Evolutionary conservation across 2,888 invertebrate species (phyloP), one percentile per base, ranked within the genome.

Genomic region (Odontomyia ornata): DNA sequence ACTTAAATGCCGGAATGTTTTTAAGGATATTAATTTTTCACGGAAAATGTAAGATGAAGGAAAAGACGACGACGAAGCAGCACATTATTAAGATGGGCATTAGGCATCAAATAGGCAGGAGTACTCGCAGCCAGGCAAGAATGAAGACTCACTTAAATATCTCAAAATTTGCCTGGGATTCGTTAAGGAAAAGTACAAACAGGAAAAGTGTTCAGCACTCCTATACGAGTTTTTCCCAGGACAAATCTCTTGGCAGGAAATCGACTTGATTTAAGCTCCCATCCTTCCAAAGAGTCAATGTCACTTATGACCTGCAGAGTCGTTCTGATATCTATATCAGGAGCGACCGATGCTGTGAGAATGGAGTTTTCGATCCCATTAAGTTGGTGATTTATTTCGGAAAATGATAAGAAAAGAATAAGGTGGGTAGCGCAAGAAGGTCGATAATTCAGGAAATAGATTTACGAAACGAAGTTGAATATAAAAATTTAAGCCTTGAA

Each of bases 1-100:
- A 67, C 43, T 67, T 30, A 67, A 67, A 36, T 67, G 67, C 36
- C 75, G 46, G 75, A 28, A 76, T 76, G 52, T 76, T 65, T 36
- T 76, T 64, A 76, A 76, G 76, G 65, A 65, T 76, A 65, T 76
- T 76, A 65, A 76, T 64, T 76, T 76, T 76, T 65, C 30, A 65
- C 25, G 62, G 46, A 56, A 43, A 30, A 9, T 11, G 67, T 1
- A 60, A 1, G 60, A 60, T 18, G 60, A 36, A 36, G 36, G 9
- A 36, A 36, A 36, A 5, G 36, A 36, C 36, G 36, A 36, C 36
- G 36, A 36, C 36, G 36, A 36, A 36, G 36, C 9, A 9, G 5
- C 36, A 36, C 36, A 9, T 5, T 36, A 36, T 36, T 36, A 36
- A 36, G 36, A 36, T 36, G 36, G 36, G 36, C 9, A 36, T 36